phyloP scores from a whole-genome alignment of 2,113 vertebrate genomes.

The Cynoglossus semilaevis region DNA sequence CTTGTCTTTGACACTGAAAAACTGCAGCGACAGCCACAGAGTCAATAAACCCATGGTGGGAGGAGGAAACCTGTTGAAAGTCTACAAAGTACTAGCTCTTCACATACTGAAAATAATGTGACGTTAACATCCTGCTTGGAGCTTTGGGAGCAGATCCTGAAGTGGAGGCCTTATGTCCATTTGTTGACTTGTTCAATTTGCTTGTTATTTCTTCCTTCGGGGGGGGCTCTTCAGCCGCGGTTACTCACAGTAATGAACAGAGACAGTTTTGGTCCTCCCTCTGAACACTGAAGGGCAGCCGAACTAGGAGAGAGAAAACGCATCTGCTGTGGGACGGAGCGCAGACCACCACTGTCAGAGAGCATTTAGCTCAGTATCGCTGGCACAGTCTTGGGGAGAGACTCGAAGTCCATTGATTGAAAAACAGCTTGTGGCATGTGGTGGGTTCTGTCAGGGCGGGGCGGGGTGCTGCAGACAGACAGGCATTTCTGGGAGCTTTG shows the following conservation, averaged over 20 bases:
- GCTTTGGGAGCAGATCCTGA: background rate
- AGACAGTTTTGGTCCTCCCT: conserved; percentile 54
- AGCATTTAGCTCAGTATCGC: conserved; percentile 47
- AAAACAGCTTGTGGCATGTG: conserved; percentile 44
- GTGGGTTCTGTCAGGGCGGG: conserved; percentile 8
- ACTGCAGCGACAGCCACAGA: conserved; percentile 41
- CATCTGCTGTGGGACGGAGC: conserved; percentile 46
- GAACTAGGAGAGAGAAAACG: conserved; percentile 40
- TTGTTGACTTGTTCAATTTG: conserved; percentile 59
- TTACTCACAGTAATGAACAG: conserved; percentile 50
- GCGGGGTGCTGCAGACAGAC: conserved; percentile 44
- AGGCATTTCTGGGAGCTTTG: conserved; percentile 41
- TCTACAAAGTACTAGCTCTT: conserved; percentile 6
- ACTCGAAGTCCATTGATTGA: conserved; percentile 37
- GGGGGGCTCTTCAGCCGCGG: conserved; percentile 36
- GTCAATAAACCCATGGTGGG: conserved; percentile 11
- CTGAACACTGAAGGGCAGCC: conserved; percentile 35
- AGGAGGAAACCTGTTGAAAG: conserved; percentile 38
- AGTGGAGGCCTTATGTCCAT: conserved; percentile 31
- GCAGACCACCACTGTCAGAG: conserved; percentile 52
- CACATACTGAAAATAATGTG: conserved; percentile 8
- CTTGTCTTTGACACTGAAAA: conserved; percentile 7
- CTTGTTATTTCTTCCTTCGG: conserved; percentile 57
- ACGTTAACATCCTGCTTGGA: conserved; percentile 1
- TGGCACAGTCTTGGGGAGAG: conserved; percentile 25